Conservation (phyloP, 1,140 invertebrate genomes). For the Apis cerana region DNA sequence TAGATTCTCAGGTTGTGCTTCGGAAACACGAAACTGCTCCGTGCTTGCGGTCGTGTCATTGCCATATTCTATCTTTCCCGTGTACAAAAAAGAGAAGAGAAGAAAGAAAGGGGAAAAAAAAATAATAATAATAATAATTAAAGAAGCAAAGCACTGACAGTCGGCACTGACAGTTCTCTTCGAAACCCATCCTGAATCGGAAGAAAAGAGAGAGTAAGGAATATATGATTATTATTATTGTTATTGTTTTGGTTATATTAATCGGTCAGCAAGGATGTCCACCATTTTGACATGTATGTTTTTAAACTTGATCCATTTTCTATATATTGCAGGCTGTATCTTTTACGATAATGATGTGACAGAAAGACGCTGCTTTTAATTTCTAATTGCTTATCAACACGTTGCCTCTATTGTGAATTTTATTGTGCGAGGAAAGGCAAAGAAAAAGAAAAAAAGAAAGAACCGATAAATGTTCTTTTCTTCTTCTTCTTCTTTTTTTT, state of each 20-base stretch:
- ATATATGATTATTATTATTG: background rate
- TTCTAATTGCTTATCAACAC: background rate
- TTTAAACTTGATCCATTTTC: background rate
- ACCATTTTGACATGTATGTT: too few relatives aligned
- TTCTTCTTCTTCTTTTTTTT: background rate
- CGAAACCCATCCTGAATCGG: background rate
- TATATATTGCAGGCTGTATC: background rate
- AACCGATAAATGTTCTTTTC: background rate
- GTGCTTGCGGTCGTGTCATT: background rate
- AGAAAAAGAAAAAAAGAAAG: background rate
- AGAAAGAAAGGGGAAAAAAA: too few relatives aligned
- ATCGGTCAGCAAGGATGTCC: background rate
- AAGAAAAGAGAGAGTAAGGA: background rate
- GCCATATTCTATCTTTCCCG: background rate
- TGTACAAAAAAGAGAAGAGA: background rate
- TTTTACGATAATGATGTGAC: background rate
- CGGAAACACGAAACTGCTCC: background rate
- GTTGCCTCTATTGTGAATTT: background rate
- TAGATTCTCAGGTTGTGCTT: constrained; percentile 2
- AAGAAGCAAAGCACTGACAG: background rate
- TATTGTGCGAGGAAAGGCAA: background rate
- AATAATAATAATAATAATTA: background rate
- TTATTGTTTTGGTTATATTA: background rate
- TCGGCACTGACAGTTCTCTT: background rate
- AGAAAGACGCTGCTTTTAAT: background rate